A percentile compares a stretch with the other conserved stretches of the same genome.
Conservation (phyloP, 2,797 vertebrate species). For the Nyctalus aviator region DNA sequence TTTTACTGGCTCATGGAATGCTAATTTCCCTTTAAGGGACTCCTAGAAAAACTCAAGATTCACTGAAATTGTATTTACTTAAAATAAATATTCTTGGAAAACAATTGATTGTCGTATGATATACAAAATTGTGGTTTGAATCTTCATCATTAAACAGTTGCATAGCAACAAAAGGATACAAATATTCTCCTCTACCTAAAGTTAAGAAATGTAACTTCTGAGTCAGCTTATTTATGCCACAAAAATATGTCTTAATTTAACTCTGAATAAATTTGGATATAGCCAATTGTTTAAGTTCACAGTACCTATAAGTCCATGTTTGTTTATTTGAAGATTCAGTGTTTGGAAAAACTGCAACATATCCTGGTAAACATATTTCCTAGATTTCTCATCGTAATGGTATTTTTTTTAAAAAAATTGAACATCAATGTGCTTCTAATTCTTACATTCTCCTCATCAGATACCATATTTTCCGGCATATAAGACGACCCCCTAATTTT, state of each 20-base stretch:
- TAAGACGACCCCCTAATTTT: no score
- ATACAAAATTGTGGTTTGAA: constrained; percentile 83
- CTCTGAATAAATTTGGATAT: constrained; percentile 60
- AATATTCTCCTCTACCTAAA: constrained; percentile 86
- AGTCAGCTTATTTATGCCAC: constrained; percentile 76
- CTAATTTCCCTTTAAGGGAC: constrained; percentile 82
- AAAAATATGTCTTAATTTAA: constrained; percentile 81
- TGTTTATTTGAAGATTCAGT: constrained; percentile 58
- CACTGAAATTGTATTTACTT: constrained; percentile 83
- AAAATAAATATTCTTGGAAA: constrained; percentile 90
- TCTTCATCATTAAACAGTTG: constrained; percentile 90
- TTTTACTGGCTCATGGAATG: constrained; percentile 85
- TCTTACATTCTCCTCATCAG: constrained; percentile 50
- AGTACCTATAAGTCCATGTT: constrained; percentile 46
- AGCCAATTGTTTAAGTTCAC: constrained; percentile 66
- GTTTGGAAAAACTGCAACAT: constrained; percentile 55
- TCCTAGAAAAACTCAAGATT: constrained; percentile 80
- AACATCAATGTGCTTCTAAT: constrained; percentile 58
- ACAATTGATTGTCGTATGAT: constrained; percentile 91
- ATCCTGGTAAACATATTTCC: constrained; percentile 50
- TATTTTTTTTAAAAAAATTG: not conserved
- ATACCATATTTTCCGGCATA: not conserved
- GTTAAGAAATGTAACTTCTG: constrained; percentile 80
- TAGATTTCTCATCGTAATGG: constrained; percentile 36
- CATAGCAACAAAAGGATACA: constrained; percentile 92